Evolutionary conservation across 2,797 vertebrate species (phyloP).

Genomic region (Avahi laniger): DNA sequence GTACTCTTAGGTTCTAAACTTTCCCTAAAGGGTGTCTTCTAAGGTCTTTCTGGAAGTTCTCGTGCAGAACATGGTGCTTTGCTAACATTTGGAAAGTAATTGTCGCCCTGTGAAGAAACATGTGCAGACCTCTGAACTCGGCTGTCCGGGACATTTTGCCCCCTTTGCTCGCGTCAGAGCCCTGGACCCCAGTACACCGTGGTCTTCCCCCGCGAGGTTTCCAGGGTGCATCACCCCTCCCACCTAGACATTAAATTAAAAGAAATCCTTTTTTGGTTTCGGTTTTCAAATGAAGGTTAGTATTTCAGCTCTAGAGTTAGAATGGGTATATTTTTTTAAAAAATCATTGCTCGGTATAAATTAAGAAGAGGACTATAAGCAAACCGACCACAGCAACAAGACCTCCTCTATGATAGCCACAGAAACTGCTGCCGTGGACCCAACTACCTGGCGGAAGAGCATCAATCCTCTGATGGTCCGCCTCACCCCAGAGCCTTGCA

Average conservation of each 20-base stretch:
- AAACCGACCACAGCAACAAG: not conserved
- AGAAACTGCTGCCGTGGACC: not conserved
- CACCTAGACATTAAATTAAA: constrained; percentile 48
- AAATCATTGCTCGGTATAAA: not conserved
- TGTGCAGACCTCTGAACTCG: constrained; percentile 53
- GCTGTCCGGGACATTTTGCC: constrained; percentile 74
- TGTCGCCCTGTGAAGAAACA: constrained; percentile 62
- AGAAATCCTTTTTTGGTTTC: constrained; percentile 29
- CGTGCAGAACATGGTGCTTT: constrained; percentile 60
- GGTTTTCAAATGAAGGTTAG: not conserved
- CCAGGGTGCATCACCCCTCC: not conserved
- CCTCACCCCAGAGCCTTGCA: fast-evolving
- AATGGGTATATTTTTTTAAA: not conserved
- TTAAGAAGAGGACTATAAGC: not conserved
- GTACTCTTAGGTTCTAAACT: fast-evolving
- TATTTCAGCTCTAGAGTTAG: constrained; percentile 16
- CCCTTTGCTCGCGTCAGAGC: constrained; percentile 69
- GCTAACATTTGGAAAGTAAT: constrained; percentile 69
- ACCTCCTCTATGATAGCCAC: not conserved
- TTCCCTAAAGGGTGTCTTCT: constrained; percentile 49
- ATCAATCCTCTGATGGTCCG: no score
- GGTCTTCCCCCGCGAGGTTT: constrained; percentile 29
- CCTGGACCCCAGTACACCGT: constrained; percentile 23
- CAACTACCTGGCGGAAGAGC: not conserved
- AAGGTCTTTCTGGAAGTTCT: constrained; percentile 25